Conservation (phyloP, 2,888 invertebrate genomes). For the Electrophaes corylata region DNA sequence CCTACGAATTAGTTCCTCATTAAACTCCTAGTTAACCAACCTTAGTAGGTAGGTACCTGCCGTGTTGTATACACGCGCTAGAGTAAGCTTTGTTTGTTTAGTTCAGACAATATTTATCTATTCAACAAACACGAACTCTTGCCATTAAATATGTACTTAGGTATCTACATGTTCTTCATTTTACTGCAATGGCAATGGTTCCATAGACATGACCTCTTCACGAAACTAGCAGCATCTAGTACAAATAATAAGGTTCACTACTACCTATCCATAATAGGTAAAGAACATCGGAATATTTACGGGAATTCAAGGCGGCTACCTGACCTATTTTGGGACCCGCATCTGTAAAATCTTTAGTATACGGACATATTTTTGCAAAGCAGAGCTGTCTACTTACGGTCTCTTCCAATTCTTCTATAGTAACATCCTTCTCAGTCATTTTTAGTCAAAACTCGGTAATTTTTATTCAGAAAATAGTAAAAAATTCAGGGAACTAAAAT, state of each 20-base stretch:
- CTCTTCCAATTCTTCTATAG: slow-evolving; percentile 75
- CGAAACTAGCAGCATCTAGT: slow-evolving; percentile 3
- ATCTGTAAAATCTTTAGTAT: slow-evolving; percentile 16
- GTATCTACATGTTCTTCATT: too few relatives aligned
- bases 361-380: slow-evolving; percentile 19
- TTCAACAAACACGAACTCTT: not conserved
- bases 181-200: not conserved
- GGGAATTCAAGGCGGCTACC: slow-evolving; percentile 62
- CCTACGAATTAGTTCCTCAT: not conserved
- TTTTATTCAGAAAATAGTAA: slow-evolving; percentile 41
- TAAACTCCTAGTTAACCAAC: not conserved
- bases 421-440: slow-evolving; percentile 74
- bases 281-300: slow-evolving; percentile 47
- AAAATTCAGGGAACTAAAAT: slow-evolving; percentile 20
- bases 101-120: slow-evolving; percentile 31
- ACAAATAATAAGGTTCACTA: slow-evolving; percentile 2
- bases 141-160: not conserved
- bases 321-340: slow-evolving; percentile 59
- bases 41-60: slow-evolving; percentile 1
- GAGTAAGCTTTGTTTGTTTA: slow-evolving; percentile 22
- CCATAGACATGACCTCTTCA: slow-evolving; percentile 15
- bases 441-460: slow-evolving; percentile 45
- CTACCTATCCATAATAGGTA: slow-evolving; percentile 28
- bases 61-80: slow-evolving; percentile 6
- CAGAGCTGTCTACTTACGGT: slow-evolving; percentile 57